Conservation (phyloP, 2,888 invertebrate species). For the Calliopum simillimum region DNA sequence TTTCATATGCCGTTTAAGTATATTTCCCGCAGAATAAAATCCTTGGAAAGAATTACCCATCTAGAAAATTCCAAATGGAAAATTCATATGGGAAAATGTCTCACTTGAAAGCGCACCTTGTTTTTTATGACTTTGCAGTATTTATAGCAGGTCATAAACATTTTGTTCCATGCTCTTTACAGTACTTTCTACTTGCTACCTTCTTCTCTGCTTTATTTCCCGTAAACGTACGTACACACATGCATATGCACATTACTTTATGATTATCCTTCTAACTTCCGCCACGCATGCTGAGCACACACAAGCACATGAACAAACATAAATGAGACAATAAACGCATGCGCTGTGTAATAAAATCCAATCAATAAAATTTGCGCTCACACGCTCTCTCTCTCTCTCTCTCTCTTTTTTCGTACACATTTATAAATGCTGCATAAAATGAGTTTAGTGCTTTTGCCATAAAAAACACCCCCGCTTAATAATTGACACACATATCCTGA, state of each 20-base stretch:
- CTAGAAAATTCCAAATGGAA: not conserved
- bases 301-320: not conserved
- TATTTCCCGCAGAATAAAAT: not conserved
- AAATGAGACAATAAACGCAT: slow-evolving; percentile 13
- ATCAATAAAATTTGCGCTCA: slow-evolving; percentile 15
- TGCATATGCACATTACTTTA: not conserved
- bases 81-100: not conserved
- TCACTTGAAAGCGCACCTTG: slow-evolving; percentile 15
- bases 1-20: not conserved
- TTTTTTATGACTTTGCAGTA: slow-evolving; percentile 22
- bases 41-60: not conserved
- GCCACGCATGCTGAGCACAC: not conserved
- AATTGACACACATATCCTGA: not conserved
- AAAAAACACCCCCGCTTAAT: slow-evolving; percentile 1
- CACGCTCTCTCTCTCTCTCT: slow-evolving; percentile 11
- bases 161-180: not conserved
- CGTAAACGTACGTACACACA: not conserved
- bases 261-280: slow-evolving; percentile 23
- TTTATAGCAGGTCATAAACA: slow-evolving; percentile 22
- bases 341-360: slow-evolving; percentile 3
- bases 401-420: too few relatives aligned
- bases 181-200: not conserved
- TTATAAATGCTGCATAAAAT: slow-evolving; percentile 26
- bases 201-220: not conserved
- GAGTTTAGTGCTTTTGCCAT: slow-evolving; percentile 10